Percentiles rank a stretch among this genome's conserved stretches.
Evolutionary conservation across 1,140 invertebrate genomes (phyloP).

Genomic region (Drosophila grimshawi): DNA sequence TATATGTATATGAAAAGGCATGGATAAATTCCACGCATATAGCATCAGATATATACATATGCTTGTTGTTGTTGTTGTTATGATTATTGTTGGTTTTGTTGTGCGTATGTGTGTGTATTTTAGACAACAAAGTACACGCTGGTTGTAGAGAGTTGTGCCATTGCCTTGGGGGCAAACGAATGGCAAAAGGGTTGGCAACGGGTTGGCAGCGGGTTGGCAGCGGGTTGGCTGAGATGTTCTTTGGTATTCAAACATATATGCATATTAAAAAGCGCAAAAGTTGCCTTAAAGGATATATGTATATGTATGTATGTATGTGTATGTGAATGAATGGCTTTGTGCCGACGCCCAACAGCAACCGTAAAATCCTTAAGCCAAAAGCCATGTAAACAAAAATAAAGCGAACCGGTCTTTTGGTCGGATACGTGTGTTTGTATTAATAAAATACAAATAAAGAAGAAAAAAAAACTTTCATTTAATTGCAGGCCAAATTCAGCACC

Average conservation of each 20-base stretch:
- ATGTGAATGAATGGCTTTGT: conserved; percentile 62
- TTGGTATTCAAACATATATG: conserved; percentile 29
- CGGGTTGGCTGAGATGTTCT: conserved; percentile 5
- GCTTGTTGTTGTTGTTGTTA: conserved; percentile 9
- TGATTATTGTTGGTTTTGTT: conserved; percentile 14
- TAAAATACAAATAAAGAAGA: conserved; percentile 4
- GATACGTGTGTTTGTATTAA: conserved; percentile 12
- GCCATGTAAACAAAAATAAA: conserved; percentile 50
- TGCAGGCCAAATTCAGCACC: conserved; percentile 91
- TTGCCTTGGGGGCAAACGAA: conserved; percentile 58
- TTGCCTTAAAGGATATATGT: conserved; percentile 64
- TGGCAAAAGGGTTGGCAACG: conserved; percentile 30
- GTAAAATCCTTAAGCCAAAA: conserved; percentile 67
- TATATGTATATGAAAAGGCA: conserved; percentile 38
- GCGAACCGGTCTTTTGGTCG: conserved; percentile 43
- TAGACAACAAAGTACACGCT: conserved; percentile 47
- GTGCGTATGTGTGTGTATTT: conserved; percentile 35
- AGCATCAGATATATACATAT: conserved; percentile 17
- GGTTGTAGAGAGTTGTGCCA: conserved; percentile 57
- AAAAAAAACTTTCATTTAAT: conserved; percentile 40
- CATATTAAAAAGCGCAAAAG: conserved; percentile 73
- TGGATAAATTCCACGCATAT: conserved; percentile 39
- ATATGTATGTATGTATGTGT: conserved; percentile 53
- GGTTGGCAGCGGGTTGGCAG: background rate
- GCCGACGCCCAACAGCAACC: conserved; percentile 25